These are phyloP conservation scores for Gastrophryne carolinensis DNA, from an alignment of 2,797 vertebrate species.

Conservation along the genomic window DNA sequence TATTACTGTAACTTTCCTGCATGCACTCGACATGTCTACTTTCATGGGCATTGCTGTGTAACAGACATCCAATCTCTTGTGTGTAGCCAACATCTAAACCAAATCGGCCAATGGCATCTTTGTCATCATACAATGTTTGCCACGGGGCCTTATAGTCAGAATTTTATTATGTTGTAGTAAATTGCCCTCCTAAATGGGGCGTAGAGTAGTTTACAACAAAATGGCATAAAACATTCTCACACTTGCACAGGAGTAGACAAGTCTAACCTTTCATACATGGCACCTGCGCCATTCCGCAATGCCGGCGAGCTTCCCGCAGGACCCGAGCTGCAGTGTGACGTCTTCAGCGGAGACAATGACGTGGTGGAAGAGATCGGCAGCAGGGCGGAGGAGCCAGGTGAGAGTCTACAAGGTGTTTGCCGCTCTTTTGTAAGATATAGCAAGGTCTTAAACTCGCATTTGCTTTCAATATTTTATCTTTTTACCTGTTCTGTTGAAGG, in stretches of 20 bases:
- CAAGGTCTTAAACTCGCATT: too few species aligned
- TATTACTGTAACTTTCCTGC: background rate
- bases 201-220: slow-evolving; percentile 1
- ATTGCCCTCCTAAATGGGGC: background rate
- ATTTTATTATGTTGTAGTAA: background rate
- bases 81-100: background rate
- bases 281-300: slow-evolving; percentile 18
- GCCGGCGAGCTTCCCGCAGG: background rate
- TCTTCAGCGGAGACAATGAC: slow-evolving; percentile 16
- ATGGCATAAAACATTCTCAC: slow-evolving; percentile 37
- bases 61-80: too few species aligned
- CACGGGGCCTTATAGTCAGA: background rate
- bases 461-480: too few species aligned
- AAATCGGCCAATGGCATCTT: background rate
- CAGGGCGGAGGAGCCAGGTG: slow-evolving; percentile 22
- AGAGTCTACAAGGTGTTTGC: slow-evolving; percentile 1
- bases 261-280: slow-evolving; percentile 29
- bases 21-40: background rate
- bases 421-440: background rate
- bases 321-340: slow-evolving; percentile 1
- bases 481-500: too few species aligned
- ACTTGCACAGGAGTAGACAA: slow-evolving; percentile 31
- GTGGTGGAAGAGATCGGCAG: slow-evolving; percentile 21
- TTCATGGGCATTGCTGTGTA: background rate
- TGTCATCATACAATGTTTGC: background rate